Conservation (phyloP, 1,140 invertebrate genomes). For the Euschistus heros region DNA sequence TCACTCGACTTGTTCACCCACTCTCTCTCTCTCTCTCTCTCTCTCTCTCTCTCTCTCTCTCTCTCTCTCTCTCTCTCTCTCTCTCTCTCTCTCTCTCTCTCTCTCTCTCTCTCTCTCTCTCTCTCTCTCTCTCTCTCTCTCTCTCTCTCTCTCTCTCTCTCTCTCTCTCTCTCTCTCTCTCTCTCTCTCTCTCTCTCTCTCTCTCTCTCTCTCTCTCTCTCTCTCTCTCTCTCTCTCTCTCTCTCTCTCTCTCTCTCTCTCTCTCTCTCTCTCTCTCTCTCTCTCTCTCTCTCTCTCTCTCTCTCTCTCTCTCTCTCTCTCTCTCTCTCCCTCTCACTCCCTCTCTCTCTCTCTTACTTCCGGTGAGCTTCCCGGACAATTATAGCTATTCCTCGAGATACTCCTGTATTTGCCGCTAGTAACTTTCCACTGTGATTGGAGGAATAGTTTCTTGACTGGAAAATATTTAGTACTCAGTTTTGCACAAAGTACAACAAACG, state of each 20-base stretch:
- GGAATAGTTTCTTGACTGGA: too few species aligned
- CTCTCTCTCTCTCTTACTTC: background rate
- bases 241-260: constrained; percentile 3
- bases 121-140: constrained; percentile 18
- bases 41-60: constrained; percentile 16
- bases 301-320: background rate
- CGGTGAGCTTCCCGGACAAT: too few species aligned
- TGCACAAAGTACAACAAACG: too few species aligned
- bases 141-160: constrained; percentile 14
- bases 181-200: constrained; percentile 8
- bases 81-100: constrained; percentile 21
- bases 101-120: constrained; percentile 19
- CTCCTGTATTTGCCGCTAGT: too few species aligned
- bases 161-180: background rate
- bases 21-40: constrained; percentile 17
- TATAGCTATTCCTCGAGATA: too few species aligned
- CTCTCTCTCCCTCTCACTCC: background rate
- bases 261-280: constrained; percentile 16
- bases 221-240: background rate
- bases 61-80: constrained; percentile 14
- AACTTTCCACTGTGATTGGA: too few species aligned
- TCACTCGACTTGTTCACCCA: background rate
- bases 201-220: too few species aligned
- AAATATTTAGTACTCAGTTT: too few species aligned
- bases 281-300: constrained; percentile 9